Evolutionary conservation across 2,113 vertebrate genomes (phyloP), one percentile per base, ranked within the genome.

Genomic region (Sinocyclocheilus grahami): DNA sequence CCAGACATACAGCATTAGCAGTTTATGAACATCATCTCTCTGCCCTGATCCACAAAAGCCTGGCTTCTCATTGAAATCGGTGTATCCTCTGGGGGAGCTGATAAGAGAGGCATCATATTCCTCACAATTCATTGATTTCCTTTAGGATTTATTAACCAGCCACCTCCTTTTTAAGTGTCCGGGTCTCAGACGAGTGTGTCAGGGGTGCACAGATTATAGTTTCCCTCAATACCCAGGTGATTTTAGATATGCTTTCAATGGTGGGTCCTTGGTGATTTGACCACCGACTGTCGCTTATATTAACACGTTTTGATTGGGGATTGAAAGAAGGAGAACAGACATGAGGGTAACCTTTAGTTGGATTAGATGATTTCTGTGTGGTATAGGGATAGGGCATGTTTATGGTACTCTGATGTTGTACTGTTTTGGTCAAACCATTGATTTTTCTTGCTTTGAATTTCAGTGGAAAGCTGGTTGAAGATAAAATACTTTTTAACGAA

Each of bases 401-500:
- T 72, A 16, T 74, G 67, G 62, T 24, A 22, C 63, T 53, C 62
- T 71, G 42, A 69, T 82, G 62, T 30, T 30, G 24, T 33, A 63
- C n/a, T 53, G 27, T 33, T 74, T 55, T 55, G 71, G 60, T 42
- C 63, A 76, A 58, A 24, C 65, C 55, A 81, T 85, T 85, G 78
- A 84, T 82, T 53, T 76, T 77, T 46, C 27, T 42, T 10, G 22
- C 24, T 75, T 85, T 51, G 48, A 33, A 88, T 78, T 67, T 51
- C 27, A 86, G 69, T 69, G 20, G 51, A 65, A 78, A 79, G 85
- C 85, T 86, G 84, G 85, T 65, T 83, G 67, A 86, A 83, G 84
- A 86, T 88, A 62, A 86, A 83, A 86, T 24, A 65, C 62, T 62
- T 84, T 86, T 24, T 62, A 65, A 83, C 63, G 30, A 86, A 39